Conservation (phyloP, 1,140 invertebrate species). For the Drosophila dunni region DNA sequence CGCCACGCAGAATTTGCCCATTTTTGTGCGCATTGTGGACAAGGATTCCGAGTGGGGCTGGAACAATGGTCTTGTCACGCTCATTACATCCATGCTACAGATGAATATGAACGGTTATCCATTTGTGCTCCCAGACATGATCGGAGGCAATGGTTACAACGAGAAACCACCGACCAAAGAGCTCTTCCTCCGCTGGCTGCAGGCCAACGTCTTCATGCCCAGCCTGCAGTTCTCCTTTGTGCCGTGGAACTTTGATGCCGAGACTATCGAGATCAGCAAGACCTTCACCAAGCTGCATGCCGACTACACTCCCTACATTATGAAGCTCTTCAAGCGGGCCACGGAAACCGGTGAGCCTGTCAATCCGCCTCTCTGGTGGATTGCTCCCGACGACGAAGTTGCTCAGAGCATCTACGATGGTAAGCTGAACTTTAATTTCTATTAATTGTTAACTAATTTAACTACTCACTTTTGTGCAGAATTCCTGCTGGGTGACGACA, state of each 20-base stretch:
- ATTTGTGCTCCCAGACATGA: constrained; percentile 95
- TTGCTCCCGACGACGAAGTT: constrained; percentile 88
- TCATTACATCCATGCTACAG: constrained; percentile 92
- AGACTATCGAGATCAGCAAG: constrained; percentile 89
- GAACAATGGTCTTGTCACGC: constrained; percentile 91
- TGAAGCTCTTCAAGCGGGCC: constrained; percentile 87
- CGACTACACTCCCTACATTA: constrained; percentile 88
- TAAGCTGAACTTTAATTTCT: constrained; percentile 72
- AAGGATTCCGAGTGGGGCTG: constrained; percentile 92
- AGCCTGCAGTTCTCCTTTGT: constrained; percentile 94
- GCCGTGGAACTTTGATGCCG: constrained; percentile 93
- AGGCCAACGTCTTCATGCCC: constrained; percentile 94
- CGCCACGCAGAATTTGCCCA: constrained; percentile 90
- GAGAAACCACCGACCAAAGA: constrained; percentile 89
- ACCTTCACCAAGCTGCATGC: constrained; percentile 89
- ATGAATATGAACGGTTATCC: constrained; percentile 94
- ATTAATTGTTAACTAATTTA: neutral
- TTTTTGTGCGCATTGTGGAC: constrained; percentile 95
- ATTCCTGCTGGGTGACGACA: constrained; percentile 92
- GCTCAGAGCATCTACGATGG: constrained; percentile 89
- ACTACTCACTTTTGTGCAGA: constrained; percentile 86
- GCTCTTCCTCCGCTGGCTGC: constrained; percentile 95
- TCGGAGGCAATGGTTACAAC: constrained; percentile 94
- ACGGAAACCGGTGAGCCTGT: constrained; percentile 89
- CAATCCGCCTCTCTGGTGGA: constrained; percentile 97